Evolutionary conservation across 2,113 vertebrate species (phyloP).

Genomic region (Eubucco bourcierii): DNA sequence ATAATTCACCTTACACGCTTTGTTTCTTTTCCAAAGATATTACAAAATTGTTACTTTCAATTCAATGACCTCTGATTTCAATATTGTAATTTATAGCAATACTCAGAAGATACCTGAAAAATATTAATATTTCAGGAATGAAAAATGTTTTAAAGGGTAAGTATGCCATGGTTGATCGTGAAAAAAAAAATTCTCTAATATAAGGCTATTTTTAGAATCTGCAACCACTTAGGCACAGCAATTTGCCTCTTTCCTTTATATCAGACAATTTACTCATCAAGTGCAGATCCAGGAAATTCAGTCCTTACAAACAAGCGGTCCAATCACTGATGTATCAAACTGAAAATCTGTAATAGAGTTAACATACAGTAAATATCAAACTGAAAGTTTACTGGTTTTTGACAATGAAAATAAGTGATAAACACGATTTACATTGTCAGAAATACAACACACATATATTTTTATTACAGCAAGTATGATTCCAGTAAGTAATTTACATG

Average conservation of each 20-base stretch:
- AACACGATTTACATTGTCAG: background rate
- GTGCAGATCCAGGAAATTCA: background rate
- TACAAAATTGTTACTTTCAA: background rate
- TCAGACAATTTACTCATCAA: background rate
- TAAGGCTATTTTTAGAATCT: background rate
- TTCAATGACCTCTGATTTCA: background rate
- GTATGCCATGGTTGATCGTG: background rate
- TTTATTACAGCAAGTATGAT: background rate
- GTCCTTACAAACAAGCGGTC: background rate
- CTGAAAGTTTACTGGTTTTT: background rate
- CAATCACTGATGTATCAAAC: background rate
- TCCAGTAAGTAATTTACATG: background rate
- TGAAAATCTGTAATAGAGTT: background rate
- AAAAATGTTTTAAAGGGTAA: background rate
- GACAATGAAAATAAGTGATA: background rate
- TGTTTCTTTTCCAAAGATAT: background rate
- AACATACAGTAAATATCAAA: background rate
- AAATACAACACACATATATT: background rate
- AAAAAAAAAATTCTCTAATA: background rate
- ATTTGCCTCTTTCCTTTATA: background rate
- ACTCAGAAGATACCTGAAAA: background rate
- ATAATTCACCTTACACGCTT: background rate
- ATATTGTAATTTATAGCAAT: background rate
- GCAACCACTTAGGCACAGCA: background rate
- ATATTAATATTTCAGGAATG: background rate